These are phyloP conservation scores for Delphinus delphis DNA, from an alignment of 2,113 vertebrate genomes.

Conservation along the genomic window DNA sequence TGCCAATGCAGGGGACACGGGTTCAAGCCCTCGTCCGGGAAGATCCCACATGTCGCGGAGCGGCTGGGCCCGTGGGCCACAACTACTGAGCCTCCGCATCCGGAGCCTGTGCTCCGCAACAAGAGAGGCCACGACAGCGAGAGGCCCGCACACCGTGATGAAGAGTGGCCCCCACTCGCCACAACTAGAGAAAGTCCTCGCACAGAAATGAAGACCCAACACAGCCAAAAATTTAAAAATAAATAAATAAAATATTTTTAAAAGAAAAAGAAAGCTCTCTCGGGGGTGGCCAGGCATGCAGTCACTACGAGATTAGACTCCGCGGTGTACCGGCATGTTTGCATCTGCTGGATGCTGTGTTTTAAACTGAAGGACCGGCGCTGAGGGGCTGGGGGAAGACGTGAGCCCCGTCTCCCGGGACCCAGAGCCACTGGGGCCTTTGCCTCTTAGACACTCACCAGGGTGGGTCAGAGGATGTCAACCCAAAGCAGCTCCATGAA, in stretches of 20 bases:
- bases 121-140: accelerated
- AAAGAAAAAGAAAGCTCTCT: neutral
- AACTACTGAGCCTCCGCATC: accelerated
- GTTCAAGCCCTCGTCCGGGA: accelerated
- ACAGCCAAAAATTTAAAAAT: no score
- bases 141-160: no score
- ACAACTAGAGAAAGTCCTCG: no score
- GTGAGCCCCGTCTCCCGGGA: neutral
- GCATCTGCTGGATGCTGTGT: neutral
- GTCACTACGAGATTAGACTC: neutral
- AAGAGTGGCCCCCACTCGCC: no score
- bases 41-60: no score
- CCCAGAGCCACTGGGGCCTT: neutral
- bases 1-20: no score
- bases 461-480: neutral
- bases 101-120: no score
- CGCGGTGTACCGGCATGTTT: accelerated
- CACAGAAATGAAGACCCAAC: no score
- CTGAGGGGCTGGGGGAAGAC: accelerated
- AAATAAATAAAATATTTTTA: no score
- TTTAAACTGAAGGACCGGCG: neutral
- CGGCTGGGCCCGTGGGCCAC: accelerated
- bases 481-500: neutral
- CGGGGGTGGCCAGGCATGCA: neutral
- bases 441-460: neutral